phyloP scores from a whole-genome alignment of 2,113 vertebrate species.

The Mus musculus region DNA sequence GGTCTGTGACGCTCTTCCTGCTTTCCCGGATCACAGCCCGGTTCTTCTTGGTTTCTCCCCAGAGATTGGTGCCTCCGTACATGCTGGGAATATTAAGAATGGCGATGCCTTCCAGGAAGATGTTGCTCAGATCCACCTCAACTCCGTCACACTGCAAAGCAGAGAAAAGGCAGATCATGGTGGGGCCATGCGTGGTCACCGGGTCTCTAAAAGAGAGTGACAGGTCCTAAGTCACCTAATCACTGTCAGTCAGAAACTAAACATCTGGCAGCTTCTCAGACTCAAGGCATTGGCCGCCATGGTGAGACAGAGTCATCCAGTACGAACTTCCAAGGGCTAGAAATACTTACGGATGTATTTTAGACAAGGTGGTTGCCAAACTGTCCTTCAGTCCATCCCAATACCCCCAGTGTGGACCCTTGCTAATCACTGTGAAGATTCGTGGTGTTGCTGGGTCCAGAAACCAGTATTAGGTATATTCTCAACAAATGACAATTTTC shows the following conservation, averaged over 20 bases:
- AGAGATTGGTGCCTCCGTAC: slow-evolving; percentile 97
- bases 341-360: not conserved
- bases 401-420: not conserved
- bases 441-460: not conserved
- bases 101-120: slow-evolving; percentile 94
- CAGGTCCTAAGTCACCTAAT: not conserved
- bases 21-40: slow-evolving; percentile 93
- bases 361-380: not conserved
- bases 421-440: not conserved
- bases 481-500: slow-evolving; percentile 11
- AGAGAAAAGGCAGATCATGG: not conserved
- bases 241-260: slow-evolving; percentile 2
- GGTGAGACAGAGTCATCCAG: not conserved
- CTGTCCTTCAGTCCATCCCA: not conserved
- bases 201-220: not conserved
- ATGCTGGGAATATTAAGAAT: slow-evolving; percentile 99
- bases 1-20: slow-evolving; percentile 93
- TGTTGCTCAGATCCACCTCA: slow-evolving; percentile 93
- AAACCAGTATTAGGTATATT: not conserved
- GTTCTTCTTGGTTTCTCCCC: slow-evolving; percentile 96
- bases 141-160: slow-evolving; percentile 92
- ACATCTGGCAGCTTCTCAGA: not conserved
- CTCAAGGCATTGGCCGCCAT: not conserved
- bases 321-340: not conserved
- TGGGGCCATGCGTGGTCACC: not conserved